Base-by-base conservation (phyloP, 2,113 vertebrate species). In the Columba livia region DNA sequence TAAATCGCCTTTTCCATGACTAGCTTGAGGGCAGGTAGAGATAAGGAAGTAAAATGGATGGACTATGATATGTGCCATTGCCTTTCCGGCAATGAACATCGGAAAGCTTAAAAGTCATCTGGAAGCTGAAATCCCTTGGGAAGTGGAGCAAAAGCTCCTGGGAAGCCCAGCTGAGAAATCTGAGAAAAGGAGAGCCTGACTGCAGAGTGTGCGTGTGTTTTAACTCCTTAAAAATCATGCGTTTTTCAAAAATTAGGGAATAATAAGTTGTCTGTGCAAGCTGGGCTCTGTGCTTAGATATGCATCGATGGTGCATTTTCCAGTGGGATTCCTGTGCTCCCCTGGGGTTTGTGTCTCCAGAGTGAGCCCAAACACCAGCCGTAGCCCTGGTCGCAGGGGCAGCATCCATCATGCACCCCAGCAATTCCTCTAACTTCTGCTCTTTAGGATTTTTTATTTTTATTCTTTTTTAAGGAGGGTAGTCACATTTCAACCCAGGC, bases 381-480 rank as follows among this genome's bases (percentile, higher is more conserved):
- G 34, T 3, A 78, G 61, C 48, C 20, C 31, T 29, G 6, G 26
- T 71, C 31, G 75, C 25, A 32, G 42, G 38, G 19, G 15, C 34
- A 54, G 10, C 12, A 28, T 32, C 34, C 44, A 12, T 70, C n/a
- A 26, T 11, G 15, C 28, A 54, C 16, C 50, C 48, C 48, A 62
- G 14, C 25, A 54, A 38, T 54, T 48, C 7, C 42, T 85, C 60
- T 67, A 42, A 15, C 42, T 85, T 85, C 60, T 67, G 48, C 18
- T 34, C 6, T 38, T 75, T 38, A 66, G 4, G 23, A 8, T 48
- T 62, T 24, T 28, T 28, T 36, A 2, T 28, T 16, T 13, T 36
- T 38, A 15, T 40, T 15, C 2, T 23, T 24, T 19, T 16, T 26
- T 6, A 16, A 24, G 28, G 5, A 18, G 2, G 2, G 5, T 21